Evolutionary conservation across 1,140 invertebrate species (phyloP).

Genomic region (Planococcus citri): DNA sequence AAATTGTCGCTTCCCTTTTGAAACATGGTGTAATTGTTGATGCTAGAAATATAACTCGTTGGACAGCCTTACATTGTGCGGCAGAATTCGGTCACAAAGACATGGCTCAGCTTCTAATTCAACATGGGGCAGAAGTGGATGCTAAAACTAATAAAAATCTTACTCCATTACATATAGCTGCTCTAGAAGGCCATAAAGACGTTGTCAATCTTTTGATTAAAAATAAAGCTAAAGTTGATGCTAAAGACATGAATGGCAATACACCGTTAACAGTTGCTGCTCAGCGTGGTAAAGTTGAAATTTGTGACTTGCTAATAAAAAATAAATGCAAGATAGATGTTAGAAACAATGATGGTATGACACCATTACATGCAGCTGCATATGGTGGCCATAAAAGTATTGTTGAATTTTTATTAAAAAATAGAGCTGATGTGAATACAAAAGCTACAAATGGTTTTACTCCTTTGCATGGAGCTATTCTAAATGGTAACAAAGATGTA

Average conservation of each 20-base stretch:
- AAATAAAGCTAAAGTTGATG: constrained; percentile 10
- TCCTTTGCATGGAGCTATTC: too few species aligned
- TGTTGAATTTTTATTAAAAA: too few species aligned
- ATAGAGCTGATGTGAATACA: too few species aligned
- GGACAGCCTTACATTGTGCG: constrained; percentile 35
- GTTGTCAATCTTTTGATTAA: constrained; percentile 18
- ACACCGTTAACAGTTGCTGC: constrained; percentile 21
- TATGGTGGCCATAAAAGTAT: too few species aligned
- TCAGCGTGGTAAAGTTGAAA: constrained; percentile 34
- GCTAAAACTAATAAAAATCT: background rate
- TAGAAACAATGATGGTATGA: too few species aligned
- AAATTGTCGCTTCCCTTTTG: background rate
- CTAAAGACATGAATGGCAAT: background rate
- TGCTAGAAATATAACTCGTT: constrained; percentile 48
- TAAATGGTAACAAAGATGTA: too few species aligned
- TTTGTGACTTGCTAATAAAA: constrained; percentile 68
- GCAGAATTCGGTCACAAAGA: constrained; percentile 11
- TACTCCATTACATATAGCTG: constrained; percentile 1
- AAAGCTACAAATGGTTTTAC: too few species aligned
- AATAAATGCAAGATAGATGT: too few species aligned
- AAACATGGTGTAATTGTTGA: background rate
- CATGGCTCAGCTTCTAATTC: background rate
- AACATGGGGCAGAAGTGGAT: constrained; percentile 20
- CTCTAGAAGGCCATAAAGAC: background rate
- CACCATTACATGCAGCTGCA: too few species aligned